Conservation (phyloP, 2,797 vertebrate genomes). For the Sciaenops ocellatus region DNA sequence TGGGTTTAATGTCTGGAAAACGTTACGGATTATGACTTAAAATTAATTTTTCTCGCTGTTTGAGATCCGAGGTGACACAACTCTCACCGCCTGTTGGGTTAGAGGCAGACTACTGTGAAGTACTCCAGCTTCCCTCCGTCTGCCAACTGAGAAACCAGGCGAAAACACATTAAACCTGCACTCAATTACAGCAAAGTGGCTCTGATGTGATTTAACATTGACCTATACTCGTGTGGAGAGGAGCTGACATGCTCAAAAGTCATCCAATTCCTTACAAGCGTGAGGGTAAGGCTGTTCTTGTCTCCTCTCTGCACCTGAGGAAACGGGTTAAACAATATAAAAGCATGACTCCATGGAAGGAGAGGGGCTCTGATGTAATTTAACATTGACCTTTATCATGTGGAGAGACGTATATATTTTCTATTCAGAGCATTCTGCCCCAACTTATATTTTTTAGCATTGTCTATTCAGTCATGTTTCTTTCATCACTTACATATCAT, state of each 20-base stretch:
- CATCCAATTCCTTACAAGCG: neutral
- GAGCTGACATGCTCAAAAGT: slow-evolving; percentile 22
- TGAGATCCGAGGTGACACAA: neutral
- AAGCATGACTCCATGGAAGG: neutral
- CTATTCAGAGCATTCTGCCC: neutral
- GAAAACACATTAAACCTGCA: slow-evolving; percentile 39
- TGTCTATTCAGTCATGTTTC: neutral
- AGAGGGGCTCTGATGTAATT: slow-evolving; percentile 22
- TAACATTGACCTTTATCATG: slow-evolving; percentile 19
- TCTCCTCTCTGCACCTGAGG: neutral
- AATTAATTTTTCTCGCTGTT: slow-evolving; percentile 10
- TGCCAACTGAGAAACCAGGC: neutral
- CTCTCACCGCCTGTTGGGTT: slow-evolving; percentile 4
- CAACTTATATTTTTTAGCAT: neutral
- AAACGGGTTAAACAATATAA: slow-evolving; percentile 21
- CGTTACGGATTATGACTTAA: neutral
- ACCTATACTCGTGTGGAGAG: slow-evolving; percentile 36
- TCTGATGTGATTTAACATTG: slow-evolving; percentile 49
- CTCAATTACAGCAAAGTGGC: slow-evolving; percentile 33
- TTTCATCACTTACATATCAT: neutral
- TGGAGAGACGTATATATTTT: neutral
- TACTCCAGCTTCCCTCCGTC: neutral
- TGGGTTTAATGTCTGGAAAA: neutral
- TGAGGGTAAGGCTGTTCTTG: neutral
- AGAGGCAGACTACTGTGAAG: neutral